Base-by-base conservation (phyloP, 53 echinoderm and acorn worm genomes). In the Luidia sarsii region DNA sequence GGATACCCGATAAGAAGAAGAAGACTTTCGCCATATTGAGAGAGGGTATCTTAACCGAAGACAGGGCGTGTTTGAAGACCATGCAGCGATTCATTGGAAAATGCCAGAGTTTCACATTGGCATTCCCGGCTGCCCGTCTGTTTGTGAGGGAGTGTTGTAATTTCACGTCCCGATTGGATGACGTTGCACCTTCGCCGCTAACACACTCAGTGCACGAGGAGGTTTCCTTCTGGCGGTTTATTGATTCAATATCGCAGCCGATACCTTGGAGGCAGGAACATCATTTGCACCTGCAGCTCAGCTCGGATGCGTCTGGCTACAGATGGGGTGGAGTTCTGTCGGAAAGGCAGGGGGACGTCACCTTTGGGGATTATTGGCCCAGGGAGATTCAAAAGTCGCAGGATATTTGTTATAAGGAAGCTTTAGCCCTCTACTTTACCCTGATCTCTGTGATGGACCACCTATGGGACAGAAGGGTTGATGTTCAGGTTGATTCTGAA, bases 201-300 rank as follows among this genome's bases (percentile, higher is more conserved):
- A 13, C 23, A 8, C 70, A 70, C 9, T 6, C 52, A 19, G 53
- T 70, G 3, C 70, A 36, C 2, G 51, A 70, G 16, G 52, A 70
- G 36, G 70, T 70, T 1, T n/a, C n/a, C 6, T 72, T 72, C 37
- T 72, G 73, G 57, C 13, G 73, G 10, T 72, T 56, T 28, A 25
- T 72, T 3, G 37, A 72, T 57, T 72, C 73, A 3, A 15, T 56
- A 3, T 39, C 56, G 16, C 20, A 72, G 16, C 73, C 73, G 19
- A 56, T 56, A 13, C 57, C 69, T 50, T 69, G 69, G 69, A 69
- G 69, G 13, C 50, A 69, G 31, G 69, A 69, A 23, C 69, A 50
- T 10, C 69, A 69, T 50, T 48, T 69, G 18, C 31, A 30, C 2
- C 30, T 50, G 28, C 50, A 31, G 18, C 34, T 69, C 9, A 49